These are phyloP conservation scores for Neoscelio sp. DNA, from an alignment of 2,888 invertebrate genomes.

Conservation along the genomic window DNA sequence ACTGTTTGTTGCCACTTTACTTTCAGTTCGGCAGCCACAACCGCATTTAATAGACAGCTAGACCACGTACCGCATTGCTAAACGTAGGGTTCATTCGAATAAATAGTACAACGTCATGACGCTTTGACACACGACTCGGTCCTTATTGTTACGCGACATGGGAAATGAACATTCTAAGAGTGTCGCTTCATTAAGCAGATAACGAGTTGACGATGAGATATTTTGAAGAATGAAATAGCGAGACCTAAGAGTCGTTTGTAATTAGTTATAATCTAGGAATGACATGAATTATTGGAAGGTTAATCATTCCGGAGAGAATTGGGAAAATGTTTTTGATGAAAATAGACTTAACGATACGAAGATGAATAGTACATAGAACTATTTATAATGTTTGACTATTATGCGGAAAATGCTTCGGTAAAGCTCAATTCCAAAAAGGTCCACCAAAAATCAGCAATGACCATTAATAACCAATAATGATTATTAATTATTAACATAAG, in stretches of 20 bases:
- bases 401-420: too few relatives aligned
- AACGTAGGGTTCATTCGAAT: constrained; percentile 60
- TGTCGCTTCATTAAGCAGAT: constrained; percentile 78
- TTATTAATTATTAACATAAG: too few relatives aligned
- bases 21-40: constrained; percentile 74
- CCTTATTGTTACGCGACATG: constrained; percentile 79
- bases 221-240: constrained; percentile 1
- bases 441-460: too few relatives aligned
- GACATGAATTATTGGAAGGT: too few relatives aligned
- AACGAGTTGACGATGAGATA: constrained; percentile 60
- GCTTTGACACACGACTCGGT: constrained; percentile 58
- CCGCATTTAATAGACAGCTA: constrained; percentile 73
- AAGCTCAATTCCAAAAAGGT: too few relatives aligned
- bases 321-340: too few relatives aligned
- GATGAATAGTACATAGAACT: too few relatives aligned
- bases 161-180: constrained; percentile 79
- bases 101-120: constrained; percentile 61
- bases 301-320: too few relatives aligned
- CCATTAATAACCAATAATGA: too few relatives aligned
- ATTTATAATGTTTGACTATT: too few relatives aligned
- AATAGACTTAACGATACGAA: too few relatives aligned
- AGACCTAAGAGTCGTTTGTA: constrained; percentile 12
- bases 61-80: constrained; percentile 56
- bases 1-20: constrained; percentile 72
- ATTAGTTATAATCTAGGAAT: too few relatives aligned